phyloP scores from a whole-genome alignment of 2,888 invertebrate genomes.

The Lutraria lutraria region DNA sequence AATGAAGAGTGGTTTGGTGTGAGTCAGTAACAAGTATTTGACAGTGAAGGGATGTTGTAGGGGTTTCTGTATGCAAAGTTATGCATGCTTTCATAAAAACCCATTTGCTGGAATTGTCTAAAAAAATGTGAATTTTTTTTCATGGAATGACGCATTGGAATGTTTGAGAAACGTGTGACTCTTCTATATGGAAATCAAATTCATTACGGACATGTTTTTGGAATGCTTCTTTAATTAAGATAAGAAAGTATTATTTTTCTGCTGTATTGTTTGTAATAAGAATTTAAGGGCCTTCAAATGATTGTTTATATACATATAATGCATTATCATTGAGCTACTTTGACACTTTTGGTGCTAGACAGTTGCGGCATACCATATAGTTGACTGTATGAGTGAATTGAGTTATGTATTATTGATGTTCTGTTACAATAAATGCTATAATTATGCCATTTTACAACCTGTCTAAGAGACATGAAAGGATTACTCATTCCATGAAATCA shows the following conservation, averaged over 20 bases:
- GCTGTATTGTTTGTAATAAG: neutral
- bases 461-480: neutral
- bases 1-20: slow-evolving; percentile 30
- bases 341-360: neutral
- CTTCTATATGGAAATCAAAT: neutral
- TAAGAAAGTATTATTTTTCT: neutral
- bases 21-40: slow-evolving; percentile 55
- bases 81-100: slow-evolving; percentile 22
- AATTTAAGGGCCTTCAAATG: neutral
- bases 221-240: neutral
- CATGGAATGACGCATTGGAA: neutral
- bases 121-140: slow-evolving; percentile 11
- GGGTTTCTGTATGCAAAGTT: slow-evolving; percentile 2
- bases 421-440: neutral
- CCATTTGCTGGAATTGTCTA: neutral
- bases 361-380: neutral
- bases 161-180: neutral
- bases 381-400: neutral
- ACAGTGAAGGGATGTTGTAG: slow-evolving; percentile 23
- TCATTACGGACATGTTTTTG: neutral
- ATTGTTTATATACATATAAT: neutral
- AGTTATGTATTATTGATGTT: slow-evolving; percentile 16
- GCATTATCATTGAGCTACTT: neutral
- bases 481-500: neutral
- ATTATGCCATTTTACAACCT: neutral